These are phyloP conservation scores for Eulemur rubriventer DNA, from an alignment of 2,797 vertebrate genomes.

Conservation along the genomic window DNA sequence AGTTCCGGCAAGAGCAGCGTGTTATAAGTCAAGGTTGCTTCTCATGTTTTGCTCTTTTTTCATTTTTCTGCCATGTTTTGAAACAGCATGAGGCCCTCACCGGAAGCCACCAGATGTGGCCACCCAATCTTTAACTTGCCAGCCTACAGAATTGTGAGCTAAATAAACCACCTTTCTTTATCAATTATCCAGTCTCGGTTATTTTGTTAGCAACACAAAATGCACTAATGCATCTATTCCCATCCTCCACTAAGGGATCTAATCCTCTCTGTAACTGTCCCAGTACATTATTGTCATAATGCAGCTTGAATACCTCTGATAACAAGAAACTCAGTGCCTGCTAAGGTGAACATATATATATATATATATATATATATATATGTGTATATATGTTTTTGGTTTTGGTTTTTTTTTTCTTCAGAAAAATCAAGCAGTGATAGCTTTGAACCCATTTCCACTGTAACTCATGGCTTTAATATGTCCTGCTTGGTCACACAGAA, in stretches of 20 bases:
- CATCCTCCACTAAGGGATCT: background rate
- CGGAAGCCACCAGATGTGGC: background rate
- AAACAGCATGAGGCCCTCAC: background rate
- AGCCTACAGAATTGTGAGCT: background rate
- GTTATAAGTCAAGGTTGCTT: background rate
- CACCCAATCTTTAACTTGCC: background rate
- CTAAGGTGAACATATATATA: background rate
- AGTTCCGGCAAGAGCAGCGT: background rate
- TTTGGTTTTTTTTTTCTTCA: background rate
- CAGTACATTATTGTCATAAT: background rate
- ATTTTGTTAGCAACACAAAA: background rate
- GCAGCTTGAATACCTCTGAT: background rate
- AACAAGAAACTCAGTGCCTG: conserved; percentile 15
- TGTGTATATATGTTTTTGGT: no score
- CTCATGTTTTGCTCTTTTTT: background rate
- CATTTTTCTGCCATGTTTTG: background rate
- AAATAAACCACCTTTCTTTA: background rate
- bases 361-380: no score
- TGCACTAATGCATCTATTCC: background rate
- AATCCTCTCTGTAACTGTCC: background rate
- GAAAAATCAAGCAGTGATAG: background rate
- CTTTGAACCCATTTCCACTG: background rate
- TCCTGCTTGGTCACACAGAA: background rate
- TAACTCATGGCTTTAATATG: background rate
- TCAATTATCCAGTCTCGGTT: background rate